Evolutionary conservation across 2,888 invertebrate genomes (phyloP).

Genomic region (Apodemia mormo): DNA sequence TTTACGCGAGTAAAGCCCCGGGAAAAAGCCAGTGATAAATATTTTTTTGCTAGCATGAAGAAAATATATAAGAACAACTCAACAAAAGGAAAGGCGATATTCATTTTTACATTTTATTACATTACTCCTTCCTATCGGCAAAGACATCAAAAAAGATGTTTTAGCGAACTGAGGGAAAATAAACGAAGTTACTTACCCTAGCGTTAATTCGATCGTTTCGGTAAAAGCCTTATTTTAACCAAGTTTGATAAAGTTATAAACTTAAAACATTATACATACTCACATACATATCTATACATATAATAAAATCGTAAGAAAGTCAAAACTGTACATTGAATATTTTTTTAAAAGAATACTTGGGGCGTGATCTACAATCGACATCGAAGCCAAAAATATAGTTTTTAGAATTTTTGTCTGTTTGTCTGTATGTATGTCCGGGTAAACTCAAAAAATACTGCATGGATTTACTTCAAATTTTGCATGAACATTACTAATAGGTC

Average conservation of each 20-base stretch:
- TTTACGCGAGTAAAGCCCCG: no score
- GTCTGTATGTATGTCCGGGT: no score
- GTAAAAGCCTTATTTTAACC: neutral
- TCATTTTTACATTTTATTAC: conserved; percentile 33
- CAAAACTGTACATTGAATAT: no score
- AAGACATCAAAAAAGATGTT: conserved; percentile 31
- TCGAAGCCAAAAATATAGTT: no score
- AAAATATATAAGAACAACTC: neutral
- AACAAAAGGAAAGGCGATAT: conserved; percentile 11
- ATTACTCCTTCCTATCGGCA: conserved; percentile 34
- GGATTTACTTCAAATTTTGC: no score
- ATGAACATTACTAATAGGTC: no score
- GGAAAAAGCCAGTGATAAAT: neutral
- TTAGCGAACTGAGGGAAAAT: conserved; percentile 36
- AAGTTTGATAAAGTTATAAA: conserved; percentile 17
- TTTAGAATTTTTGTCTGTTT: no score
- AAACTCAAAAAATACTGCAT: no score
- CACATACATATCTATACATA: no score
- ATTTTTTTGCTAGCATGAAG: neutral
- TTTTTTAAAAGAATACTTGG: no score
- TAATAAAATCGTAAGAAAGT: no score
- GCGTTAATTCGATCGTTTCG: conserved; percentile 26
- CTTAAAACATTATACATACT: neutral
- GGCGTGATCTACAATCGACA: no score
- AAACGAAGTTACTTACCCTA: conserved; percentile 36